phyloP scores from a whole-genome alignment of 2,113 vertebrate genomes.

The Lichenostomus cassidix region DNA sequence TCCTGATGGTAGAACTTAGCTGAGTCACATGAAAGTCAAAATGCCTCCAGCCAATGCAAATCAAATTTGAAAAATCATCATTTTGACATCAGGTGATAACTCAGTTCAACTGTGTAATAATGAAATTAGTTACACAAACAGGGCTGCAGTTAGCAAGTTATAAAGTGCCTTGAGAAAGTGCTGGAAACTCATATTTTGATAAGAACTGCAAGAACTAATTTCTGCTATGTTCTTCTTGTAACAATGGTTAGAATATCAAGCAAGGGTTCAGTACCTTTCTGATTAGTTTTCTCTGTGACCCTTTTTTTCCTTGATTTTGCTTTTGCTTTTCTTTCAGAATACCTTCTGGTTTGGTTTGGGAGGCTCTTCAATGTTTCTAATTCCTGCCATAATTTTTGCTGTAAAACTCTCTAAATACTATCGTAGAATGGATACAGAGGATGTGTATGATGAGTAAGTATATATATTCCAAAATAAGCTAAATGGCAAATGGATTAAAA shows the following conservation, averaged over 20 bases:
- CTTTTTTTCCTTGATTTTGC: background rate
- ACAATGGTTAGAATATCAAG: background rate
- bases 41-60: background rate
- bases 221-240: background rate
- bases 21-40: slow-evolving; percentile 10
- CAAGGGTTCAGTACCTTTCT: background rate
- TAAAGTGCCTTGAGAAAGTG: background rate
- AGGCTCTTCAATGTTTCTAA: slow-evolving; percentile 83
- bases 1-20: background rate
- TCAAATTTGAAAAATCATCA: background rate
- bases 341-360: slow-evolving; percentile 96
- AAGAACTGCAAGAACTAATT: background rate
- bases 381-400: slow-evolving; percentile 90
- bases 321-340: slow-evolving; percentile 77
- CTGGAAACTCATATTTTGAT: background rate
- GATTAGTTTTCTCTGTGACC: background rate
- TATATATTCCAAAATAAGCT: background rate
- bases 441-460: slow-evolving; percentile 96
- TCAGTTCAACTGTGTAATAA: slow-evolving; percentile 24
- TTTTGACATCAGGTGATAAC: slow-evolving; percentile 11
- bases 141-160: background rate
- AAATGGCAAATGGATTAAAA: background rate
- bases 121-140: slow-evolving; percentile 19
- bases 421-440: slow-evolving; percentile 96
- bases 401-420: slow-evolving; percentile 94